Evolutionary conservation across 2,888 invertebrate species (phyloP).

Genomic region (Cantharis rustica): DNA sequence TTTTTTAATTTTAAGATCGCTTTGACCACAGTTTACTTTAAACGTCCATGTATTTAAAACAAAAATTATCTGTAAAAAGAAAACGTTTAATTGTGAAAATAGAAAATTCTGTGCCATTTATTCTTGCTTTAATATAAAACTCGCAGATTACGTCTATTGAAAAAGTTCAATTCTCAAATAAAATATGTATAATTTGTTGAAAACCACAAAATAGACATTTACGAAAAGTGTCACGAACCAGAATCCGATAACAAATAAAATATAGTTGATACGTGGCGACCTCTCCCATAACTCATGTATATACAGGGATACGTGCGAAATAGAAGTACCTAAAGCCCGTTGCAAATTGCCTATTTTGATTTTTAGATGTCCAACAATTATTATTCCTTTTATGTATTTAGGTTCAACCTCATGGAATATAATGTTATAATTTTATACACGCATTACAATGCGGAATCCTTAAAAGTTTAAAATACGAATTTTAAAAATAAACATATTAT

Average conservation of each 20-base stretch:
- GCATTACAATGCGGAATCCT: no score
- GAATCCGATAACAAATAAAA: conserved; percentile 58
- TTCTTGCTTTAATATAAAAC: neutral
- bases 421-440: neutral
- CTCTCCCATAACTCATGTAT: conserved; percentile 55
- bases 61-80: neutral
- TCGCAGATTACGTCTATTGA: conserved; percentile 5
- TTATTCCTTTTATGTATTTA: neutral
- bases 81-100: neutral
- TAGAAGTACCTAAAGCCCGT: conserved; percentile 54
- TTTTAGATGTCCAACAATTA: conserved; percentile 37
- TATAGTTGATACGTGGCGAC: conserved; percentile 56
- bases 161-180: conserved; percentile 32
- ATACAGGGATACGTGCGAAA: conserved; percentile 54
- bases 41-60: neutral
- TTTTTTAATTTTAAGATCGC: no score
- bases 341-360: conserved; percentile 52
- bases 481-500: neutral
- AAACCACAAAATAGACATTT: conserved; percentile 53
- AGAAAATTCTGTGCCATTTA: neutral
- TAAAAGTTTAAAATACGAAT: neutral
- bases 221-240: conserved; percentile 56
- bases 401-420: neutral
- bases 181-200: conserved; percentile 53
- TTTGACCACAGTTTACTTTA: neutral